Conservation (phyloP, 30 jellyfish, hydroid and myxozoan genomes). For the Aurelia aurita complex sp. Pacific region DNA sequence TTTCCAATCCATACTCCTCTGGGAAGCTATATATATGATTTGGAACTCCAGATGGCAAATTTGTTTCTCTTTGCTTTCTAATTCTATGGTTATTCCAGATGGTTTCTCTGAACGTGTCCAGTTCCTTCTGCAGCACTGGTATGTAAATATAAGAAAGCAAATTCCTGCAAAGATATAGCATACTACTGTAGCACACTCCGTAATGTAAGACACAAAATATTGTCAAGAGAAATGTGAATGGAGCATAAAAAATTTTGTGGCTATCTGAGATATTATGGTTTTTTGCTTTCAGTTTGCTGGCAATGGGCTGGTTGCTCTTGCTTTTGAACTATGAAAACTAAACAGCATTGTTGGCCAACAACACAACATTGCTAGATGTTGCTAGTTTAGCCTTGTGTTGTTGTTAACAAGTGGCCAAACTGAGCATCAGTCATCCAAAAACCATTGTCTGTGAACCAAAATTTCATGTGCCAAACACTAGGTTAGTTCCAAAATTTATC, state of each 20-base stretch:
- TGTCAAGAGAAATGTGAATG: constrained; percentile 15
- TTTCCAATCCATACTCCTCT: constrained; percentile 38
- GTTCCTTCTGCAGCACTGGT: constrained; percentile 60
- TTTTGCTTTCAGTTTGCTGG: background rate
- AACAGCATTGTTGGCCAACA: background rate
- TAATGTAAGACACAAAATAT: background rate
- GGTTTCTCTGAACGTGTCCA: constrained; percentile 37
- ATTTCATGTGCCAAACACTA: too few relatives aligned
- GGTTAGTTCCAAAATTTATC: too few relatives aligned
- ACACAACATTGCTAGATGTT: background rate
- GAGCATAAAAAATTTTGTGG: background rate
- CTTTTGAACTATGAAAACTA: background rate
- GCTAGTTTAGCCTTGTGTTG: background rate
- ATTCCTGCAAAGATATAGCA: constrained; percentile 15
- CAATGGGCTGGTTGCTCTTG: background rate
- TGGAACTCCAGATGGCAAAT: constrained; percentile 53
- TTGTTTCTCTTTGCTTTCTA: constrained; percentile 32
- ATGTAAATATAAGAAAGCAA: constrained; percentile 37
- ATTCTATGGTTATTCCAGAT: constrained; percentile 43
- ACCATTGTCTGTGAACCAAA: too few relatives aligned
- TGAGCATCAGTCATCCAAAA: too few relatives aligned
- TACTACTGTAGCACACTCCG: background rate
- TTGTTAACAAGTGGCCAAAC: too few relatives aligned
- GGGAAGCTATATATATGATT: constrained; percentile 35
- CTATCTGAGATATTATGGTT: constrained; percentile 6